A percentile compares a stretch with the other conserved stretches of the same genome.
phyloP scores from a whole-genome alignment of 2,888 invertebrate genomes.

The Drosophila nigricruria region DNA sequence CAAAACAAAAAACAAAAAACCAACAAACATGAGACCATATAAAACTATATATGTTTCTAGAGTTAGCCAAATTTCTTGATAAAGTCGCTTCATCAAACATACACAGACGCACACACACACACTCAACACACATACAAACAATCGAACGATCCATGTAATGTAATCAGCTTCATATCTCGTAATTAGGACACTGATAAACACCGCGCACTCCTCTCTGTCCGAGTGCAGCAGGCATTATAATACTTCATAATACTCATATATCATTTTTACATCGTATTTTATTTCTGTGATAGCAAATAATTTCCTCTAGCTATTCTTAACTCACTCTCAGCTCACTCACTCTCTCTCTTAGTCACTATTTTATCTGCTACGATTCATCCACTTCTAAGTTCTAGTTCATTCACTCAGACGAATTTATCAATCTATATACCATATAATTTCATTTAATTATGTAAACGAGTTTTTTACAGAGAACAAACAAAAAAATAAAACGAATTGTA shows the following conservation, averaged over 20 bases:
- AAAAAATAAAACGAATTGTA: slow-evolving; percentile 54
- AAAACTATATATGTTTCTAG: slow-evolving; percentile 56
- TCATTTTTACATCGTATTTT: slow-evolving; percentile 68
- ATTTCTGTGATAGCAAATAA: slow-evolving; percentile 79
- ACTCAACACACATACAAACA: slow-evolving; percentile 22
- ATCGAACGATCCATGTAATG: slow-evolving; percentile 64
- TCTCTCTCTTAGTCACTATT: slow-evolving; percentile 63
- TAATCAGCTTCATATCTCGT: slow-evolving; percentile 80
- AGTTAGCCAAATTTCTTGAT: slow-evolving; percentile 75
- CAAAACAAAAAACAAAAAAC: background rate
- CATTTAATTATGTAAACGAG: slow-evolving; percentile 49
- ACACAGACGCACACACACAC: slow-evolving; percentile 11
- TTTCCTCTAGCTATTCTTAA: slow-evolving; percentile 46
- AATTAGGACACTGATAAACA: slow-evolving; percentile 73
- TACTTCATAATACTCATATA: slow-evolving; percentile 67
- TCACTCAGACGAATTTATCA: slow-evolving; percentile 72
- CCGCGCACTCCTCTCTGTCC: slow-evolving; percentile 28
- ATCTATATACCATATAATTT: slow-evolving; percentile 54
- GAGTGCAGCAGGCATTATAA: slow-evolving; percentile 41
- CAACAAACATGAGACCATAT: slow-evolving; percentile 35
- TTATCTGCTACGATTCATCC: slow-evolving; percentile 47
- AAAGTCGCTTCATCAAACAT: slow-evolving; percentile 40
- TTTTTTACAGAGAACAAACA: slow-evolving; percentile 61
- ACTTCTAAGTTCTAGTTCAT: slow-evolving; percentile 53
- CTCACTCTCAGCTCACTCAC: slow-evolving; percentile 42